Percentiles rank a stretch among this genome's conserved stretches.
phyloP scores from a whole-genome alignment of 2,113 vertebrate genomes.

The Sinocyclocheilus anophthalmus region DNA sequence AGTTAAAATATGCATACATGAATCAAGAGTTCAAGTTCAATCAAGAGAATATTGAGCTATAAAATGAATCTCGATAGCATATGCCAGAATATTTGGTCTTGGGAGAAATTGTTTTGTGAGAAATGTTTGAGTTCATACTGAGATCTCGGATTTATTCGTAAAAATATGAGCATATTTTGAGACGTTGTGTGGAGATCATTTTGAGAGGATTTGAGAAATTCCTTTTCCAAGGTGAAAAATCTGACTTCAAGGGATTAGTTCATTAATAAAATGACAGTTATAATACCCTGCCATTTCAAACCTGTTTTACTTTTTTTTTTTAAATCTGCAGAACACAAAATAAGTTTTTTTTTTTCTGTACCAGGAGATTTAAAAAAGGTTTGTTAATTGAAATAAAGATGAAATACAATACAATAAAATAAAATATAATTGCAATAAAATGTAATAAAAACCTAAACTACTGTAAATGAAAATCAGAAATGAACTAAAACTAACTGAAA shows the following conservation, averaged over 20 bases:
- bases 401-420: background rate
- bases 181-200: background rate
- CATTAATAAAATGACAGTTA: background rate
- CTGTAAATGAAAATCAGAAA: background rate
- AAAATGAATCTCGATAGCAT: background rate
- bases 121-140: background rate
- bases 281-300: background rate
- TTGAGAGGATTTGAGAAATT: background rate
- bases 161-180: background rate
- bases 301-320: background rate
- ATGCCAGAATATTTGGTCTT: background rate
- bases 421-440: background rate
- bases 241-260: background rate
- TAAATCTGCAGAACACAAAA: no score
- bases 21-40: background rate
- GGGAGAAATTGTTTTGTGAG: background rate
- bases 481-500: no score
- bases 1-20: background rate
- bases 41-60: background rate
- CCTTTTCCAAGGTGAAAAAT: background rate
- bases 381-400: background rate
- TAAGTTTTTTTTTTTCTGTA: no score
- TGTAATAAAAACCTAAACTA: background rate
- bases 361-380: no score
- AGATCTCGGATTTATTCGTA: background rate